phyloP scores from a whole-genome alignment of 2,888 invertebrate genomes.

The Apodemia mormo region DNA sequence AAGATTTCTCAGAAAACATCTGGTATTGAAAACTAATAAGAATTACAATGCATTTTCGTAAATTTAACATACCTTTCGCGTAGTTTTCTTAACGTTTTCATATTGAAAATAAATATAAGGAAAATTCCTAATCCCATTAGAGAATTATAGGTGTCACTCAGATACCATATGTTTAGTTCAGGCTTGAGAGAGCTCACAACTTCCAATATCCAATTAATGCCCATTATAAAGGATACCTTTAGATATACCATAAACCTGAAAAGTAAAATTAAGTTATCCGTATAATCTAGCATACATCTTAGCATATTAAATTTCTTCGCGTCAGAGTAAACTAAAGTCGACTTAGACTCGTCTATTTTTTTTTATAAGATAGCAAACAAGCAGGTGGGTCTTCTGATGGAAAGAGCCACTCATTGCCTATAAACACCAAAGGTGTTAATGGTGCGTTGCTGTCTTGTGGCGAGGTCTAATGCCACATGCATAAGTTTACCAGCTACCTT shows the following conservation, averaged over 20 bases:
- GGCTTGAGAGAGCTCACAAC: slow-evolving; percentile 56
- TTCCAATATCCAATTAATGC: slow-evolving; percentile 68
- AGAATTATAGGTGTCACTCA: slow-evolving; percentile 62
- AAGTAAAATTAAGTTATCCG: not conserved
- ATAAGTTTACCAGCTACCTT: too few relatives aligned
- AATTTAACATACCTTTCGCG: slow-evolving; percentile 44
- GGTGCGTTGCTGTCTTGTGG: too few relatives aligned
- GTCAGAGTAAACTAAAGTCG: too few relatives aligned
- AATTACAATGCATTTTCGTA: not conserved
- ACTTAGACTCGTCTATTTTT: too few relatives aligned
- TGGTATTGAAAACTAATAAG: too few relatives aligned
- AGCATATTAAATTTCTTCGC: too few relatives aligned
- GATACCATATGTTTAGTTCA: slow-evolving; percentile 48
- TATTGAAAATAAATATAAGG: slow-evolving; percentile 67
- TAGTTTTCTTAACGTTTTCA: slow-evolving; percentile 54
- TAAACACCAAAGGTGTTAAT: too few relatives aligned
- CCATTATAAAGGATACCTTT: slow-evolving; percentile 70
- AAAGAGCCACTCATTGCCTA: too few relatives aligned
- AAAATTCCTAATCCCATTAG: slow-evolving; percentile 64
- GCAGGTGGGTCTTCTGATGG: too few relatives aligned
- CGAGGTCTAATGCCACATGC: too few relatives aligned
- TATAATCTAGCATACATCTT: not conserved
- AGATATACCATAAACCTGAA: slow-evolving; percentile 64
- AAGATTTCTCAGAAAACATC: too few relatives aligned
- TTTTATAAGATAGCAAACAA: too few relatives aligned